Percentiles rank a stretch among this genome's conserved stretches.
phyloP scores from a whole-genome alignment of 2,113 vertebrate species.

The Mola mola region DNA sequence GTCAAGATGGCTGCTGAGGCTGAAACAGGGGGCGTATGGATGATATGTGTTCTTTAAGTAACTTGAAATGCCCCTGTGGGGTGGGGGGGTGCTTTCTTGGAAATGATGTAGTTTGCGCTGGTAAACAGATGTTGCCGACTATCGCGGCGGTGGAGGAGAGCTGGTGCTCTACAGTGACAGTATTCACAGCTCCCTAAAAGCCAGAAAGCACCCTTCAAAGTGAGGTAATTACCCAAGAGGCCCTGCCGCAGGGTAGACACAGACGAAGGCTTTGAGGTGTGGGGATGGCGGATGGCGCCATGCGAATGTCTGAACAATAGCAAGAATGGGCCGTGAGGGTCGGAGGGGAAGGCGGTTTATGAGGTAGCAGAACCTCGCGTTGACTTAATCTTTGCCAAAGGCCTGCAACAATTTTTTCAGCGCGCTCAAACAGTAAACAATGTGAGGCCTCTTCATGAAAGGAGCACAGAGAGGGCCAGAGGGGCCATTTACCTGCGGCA shows the following conservation, averaged over 20 bases:
- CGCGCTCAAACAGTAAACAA: conserved; percentile 69
- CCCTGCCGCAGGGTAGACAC: conserved; percentile 62
- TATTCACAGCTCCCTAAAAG: conserved; percentile 70
- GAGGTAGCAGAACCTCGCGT: conserved; percentile 40
- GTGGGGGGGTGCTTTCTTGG: conserved; percentile 56
- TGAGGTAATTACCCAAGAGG: conserved; percentile 81
- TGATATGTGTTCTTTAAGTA: conserved; percentile 45
- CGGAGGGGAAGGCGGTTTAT: conserved; percentile 29
- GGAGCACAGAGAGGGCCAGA: conserved; percentile 20
- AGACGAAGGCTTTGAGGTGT: conserved; percentile 76
- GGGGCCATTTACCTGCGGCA: conserved; percentile 71
- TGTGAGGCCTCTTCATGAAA: conserved; percentile 39
- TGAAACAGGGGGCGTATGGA: conserved; percentile 9
- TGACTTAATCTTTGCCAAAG: conserved; percentile 59
- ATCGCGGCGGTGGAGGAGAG: conserved; percentile 36
- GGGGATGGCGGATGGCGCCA: conserved; percentile 69
- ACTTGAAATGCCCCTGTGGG: conserved; percentile 38
- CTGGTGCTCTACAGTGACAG: conserved; percentile 62
- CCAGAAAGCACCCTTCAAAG: conserved; percentile 72
- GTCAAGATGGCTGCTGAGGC: conserved; percentile 37
- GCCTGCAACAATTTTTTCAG: conserved; percentile 47
- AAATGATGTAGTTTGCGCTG: conserved; percentile 67
- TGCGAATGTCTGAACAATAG: conserved; percentile 73
- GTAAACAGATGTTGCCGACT: conserved; percentile 73
- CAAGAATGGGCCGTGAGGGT: conserved; percentile 42